A percentile compares a stretch with the other conserved stretches of the same genome.
Evolutionary conservation across 1,140 invertebrate genomes (phyloP).

Genomic region (Drosophila saltans): DNA sequence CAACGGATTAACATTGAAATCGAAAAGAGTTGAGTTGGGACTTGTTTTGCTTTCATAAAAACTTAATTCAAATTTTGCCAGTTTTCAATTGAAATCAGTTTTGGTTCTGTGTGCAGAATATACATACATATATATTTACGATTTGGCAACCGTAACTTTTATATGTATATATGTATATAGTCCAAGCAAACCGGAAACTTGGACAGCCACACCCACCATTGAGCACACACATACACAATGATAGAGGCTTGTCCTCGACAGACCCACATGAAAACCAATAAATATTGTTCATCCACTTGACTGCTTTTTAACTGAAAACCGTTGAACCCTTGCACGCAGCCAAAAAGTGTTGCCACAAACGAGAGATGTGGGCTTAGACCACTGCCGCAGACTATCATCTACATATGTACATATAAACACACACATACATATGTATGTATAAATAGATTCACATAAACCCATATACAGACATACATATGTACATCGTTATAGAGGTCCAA

Average conservation of each 20-base stretch:
- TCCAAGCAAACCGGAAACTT: conserved; percentile 30
- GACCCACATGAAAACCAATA: conserved; percentile 75
- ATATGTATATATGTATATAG: conserved; percentile 32
- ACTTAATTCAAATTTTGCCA: too few species aligned
- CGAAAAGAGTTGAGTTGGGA: too few species aligned
- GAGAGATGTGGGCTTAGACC: conserved; percentile 23
- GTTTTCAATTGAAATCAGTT: too few species aligned
- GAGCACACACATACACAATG: conserved; percentile 13
- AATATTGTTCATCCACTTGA: conserved; percentile 81
- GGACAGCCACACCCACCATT: conserved; percentile 28
- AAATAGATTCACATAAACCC: background rate
- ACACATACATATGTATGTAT: background rate
- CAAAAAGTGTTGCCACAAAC: conserved; percentile 20
- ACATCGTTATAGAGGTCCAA: background rate
- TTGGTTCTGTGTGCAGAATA: background rate
- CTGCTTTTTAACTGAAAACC: conserved; percentile 78
- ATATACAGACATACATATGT: background rate
- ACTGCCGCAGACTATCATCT: conserved; percentile 13
- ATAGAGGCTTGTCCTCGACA: conserved; percentile 30
- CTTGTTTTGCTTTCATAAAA: too few species aligned
- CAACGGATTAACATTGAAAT: too few species aligned
- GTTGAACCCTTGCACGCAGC: conserved; percentile 72
- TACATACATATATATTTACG: background rate
- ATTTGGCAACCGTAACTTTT: conserved; percentile 9
- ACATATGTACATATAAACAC: too few species aligned